Percentiles rank a stretch among this genome's conserved stretches.
Evolutionary conservation across 1,140 invertebrate species (phyloP).

Genomic region (Berghia stephanieae): DNA sequence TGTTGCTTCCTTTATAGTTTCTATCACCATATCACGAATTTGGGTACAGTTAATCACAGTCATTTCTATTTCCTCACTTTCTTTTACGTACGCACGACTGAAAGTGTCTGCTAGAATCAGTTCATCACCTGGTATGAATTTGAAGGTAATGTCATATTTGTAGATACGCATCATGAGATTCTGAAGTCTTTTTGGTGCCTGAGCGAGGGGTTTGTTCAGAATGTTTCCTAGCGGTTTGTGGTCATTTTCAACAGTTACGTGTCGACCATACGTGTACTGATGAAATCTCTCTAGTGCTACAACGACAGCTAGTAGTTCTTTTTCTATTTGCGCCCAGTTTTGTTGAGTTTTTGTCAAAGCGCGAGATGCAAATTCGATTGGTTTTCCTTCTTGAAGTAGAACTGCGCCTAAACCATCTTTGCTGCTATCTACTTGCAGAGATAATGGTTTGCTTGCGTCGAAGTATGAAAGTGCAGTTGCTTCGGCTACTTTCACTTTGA

Average conservation of each 20-base stretch:
- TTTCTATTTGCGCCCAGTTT: constrained; percentile 68
- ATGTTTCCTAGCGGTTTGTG: constrained; percentile 63
- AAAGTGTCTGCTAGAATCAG: constrained; percentile 41
- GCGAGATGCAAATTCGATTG: constrained; percentile 66
- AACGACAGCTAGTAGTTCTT: constrained; percentile 68
- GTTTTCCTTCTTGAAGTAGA: constrained; percentile 66
- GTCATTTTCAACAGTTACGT: constrained; percentile 52
- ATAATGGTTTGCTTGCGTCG: constrained; percentile 38
- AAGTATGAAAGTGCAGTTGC: constrained; percentile 46
- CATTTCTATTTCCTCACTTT: neutral
- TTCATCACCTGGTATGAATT: constrained; percentile 28
- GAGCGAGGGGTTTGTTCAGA: constrained; percentile 55
- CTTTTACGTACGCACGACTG: constrained; percentile 22
- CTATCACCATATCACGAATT: constrained; percentile 31
- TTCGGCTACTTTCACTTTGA: constrained; percentile 40
- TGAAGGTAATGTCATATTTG: constrained; percentile 38
- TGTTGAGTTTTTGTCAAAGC: constrained; percentile 64
- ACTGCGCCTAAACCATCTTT: constrained; percentile 63
- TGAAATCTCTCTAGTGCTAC: constrained; percentile 57
- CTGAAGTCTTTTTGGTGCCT: constrained; percentile 32
- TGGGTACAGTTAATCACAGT: constrained; percentile 12
- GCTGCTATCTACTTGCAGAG: constrained; percentile 45
- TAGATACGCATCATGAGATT: constrained; percentile 37
- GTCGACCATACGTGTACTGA: constrained; percentile 51
- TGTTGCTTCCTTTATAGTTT: constrained; percentile 30